These are phyloP conservation scores for Bombus pascuorum DNA, from an alignment of 1,140 invertebrate genomes.

Conservation along the genomic window DNA sequence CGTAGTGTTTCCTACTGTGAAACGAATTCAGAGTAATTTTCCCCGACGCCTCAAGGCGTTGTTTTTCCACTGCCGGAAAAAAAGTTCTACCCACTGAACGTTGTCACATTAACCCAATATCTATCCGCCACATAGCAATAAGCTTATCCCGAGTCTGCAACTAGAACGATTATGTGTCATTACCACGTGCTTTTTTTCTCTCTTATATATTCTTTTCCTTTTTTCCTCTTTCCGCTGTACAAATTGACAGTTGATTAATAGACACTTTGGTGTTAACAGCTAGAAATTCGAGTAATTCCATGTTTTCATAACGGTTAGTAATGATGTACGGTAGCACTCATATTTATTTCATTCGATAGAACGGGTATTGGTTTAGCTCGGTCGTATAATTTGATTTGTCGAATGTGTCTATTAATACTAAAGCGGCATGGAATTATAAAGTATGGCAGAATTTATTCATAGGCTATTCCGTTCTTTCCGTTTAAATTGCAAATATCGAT, in stretches of 20 bases:
- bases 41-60: background rate
- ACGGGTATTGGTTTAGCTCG: background rate
- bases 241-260: conserved; percentile 18
- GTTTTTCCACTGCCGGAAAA: background rate
- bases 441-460: background rate
- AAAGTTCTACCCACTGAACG: background rate
- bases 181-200: background rate
- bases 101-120: conserved; percentile 6
- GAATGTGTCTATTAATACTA: background rate
- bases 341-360: background rate
- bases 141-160: background rate
- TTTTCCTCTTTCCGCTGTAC: background rate
- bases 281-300: conserved; percentile 8
- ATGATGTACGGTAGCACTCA: background rate
- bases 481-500: background rate
- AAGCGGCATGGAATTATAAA: background rate
- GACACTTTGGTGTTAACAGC: background rate
- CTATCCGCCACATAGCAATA: background rate
- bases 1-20: conserved; percentile 4
- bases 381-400: background rate
- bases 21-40: conserved; percentile 19
- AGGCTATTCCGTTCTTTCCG: background rate
- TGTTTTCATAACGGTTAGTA: background rate
- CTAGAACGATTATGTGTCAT: conserved; percentile 4
- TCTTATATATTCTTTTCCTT: background rate